Base-by-base conservation (phyloP, 2,888 invertebrate species). In the Scelioninae gen. 1 region DNA sequence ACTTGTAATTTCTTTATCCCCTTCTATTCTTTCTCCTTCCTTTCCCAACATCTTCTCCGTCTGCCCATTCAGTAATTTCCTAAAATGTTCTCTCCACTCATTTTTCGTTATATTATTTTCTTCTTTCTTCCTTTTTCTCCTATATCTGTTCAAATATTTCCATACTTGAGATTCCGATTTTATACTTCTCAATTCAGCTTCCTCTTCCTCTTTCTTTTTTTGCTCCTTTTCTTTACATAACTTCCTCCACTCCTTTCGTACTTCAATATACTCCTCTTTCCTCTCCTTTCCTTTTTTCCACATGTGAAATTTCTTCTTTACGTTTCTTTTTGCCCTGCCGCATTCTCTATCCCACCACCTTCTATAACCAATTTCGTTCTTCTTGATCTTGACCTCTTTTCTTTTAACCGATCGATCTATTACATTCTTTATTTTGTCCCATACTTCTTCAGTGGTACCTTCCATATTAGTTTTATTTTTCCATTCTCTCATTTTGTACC, bases 281-380 rank as follows among this genome's bases (percentile, higher is more conserved):
- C 4, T 4, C 8, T 11, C 40, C 11, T 7, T 43, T 43, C 40
- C 40, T 10, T 43, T 43, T 43, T 43, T 43, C 10, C 40, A 43
- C 11, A 8, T 7, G 7, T 10, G 5, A 34, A 7, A 34, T 34
- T 34, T 34, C 34, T 43, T 43, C 11, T 43, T 43, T 4, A 43
- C 11, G 9, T 8, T 45, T 31, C 23, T 47, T 10, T 15, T 29
- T 23, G 31, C 13, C 63, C 53, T 63, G 29, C 31, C 5, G 51
- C 49, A 10, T 15, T 38, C 71, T 49, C 13, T n/a, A 16, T 47
- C 45, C 45, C 45, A 45, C 45, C 45, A 45, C 5, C 13, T 15
- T 45, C 15, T 45, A 15, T 5, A 15, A 5, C 45, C 45, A 13
- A 45, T 5, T 11, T 60, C 43, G 29, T 43, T 16, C 11, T 11